phyloP scores from a whole-genome alignment of 2,797 vertebrate genomes.

The Arremon brunneinucha region DNA sequence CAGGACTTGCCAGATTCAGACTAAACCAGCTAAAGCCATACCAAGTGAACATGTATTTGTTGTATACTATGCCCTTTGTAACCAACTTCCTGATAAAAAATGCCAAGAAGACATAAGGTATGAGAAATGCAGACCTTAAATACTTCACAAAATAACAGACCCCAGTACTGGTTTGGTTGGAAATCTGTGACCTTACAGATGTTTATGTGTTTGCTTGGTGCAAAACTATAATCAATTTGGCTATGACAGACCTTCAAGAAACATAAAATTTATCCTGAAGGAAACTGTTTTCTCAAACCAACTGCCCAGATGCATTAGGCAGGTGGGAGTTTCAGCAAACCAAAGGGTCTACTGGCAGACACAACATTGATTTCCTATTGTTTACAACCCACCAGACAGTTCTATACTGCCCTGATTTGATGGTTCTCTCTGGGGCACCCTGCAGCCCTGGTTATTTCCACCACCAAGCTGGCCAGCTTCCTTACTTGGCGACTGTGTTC shows the following conservation, averaged over 20 bases:
- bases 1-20: background rate
- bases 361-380: slow-evolving; percentile 69
- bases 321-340: slow-evolving; percentile 69
- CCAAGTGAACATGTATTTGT: slow-evolving; percentile 12
- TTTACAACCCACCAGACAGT: slow-evolving; percentile 71
- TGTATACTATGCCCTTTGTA: slow-evolving; percentile 49
- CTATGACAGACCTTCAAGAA: slow-evolving; percentile 57
- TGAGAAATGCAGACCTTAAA: slow-evolving; percentile 19
- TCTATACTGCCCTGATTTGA: slow-evolving; percentile 72
- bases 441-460: slow-evolving; percentile 72
- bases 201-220: slow-evolving; percentile 56
- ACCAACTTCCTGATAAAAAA: slow-evolving; percentile 71
- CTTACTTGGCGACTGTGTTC: slow-evolving; percentile 40
- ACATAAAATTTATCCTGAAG: slow-evolving; percentile 67
- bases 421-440: slow-evolving; percentile 68
- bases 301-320: slow-evolving; percentile 70
- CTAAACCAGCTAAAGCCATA: slow-evolving; percentile 22
- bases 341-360: slow-evolving; percentile 69
- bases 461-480: slow-evolving; percentile 63
- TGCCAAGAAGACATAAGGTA: slow-evolving; percentile 50
- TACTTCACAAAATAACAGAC: slow-evolving; percentile 20
- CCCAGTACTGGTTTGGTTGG: background rate
- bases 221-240: slow-evolving; percentile 67
- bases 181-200: slow-evolving; percentile 61
- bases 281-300: slow-evolving; percentile 68